Conservation (phyloP, 2,797 vertebrate genomes). For the Heliangelus exortis region DNA sequence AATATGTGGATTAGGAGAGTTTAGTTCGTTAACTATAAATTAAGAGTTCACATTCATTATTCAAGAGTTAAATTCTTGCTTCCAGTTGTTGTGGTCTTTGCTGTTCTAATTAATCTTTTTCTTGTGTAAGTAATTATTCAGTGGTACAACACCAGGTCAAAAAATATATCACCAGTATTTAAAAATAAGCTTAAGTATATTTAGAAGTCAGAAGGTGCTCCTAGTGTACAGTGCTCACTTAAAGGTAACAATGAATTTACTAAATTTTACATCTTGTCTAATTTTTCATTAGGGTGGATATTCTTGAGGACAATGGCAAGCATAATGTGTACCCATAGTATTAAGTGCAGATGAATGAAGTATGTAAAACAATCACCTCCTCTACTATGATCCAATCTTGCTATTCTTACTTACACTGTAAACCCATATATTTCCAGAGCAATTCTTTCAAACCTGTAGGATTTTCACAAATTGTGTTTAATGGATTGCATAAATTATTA, state of each 20-base stretch:
- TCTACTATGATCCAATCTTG: not conserved
- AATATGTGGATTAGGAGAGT: conserved; percentile 41
- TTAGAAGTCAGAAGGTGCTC: not conserved
- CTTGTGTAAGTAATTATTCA: not conserved
- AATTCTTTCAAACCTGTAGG: not conserved
- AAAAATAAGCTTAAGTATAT: not conserved
- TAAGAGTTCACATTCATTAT: conserved; percentile 49
- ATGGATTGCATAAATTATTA: not conserved
- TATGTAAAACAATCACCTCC: not conserved
- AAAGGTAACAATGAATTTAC: not conserved
- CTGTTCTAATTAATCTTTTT: conserved; percentile 35
- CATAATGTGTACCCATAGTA: not conserved
- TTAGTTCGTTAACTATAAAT: conserved; percentile 57
- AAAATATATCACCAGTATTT: not conserved
- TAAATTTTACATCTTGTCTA: not conserved
- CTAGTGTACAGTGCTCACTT: not conserved
- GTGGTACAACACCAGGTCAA: not conserved
- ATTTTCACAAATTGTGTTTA: not conserved
- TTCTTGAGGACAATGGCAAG: not conserved
- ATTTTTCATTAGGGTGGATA: not conserved
- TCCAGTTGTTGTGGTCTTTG: not conserved
- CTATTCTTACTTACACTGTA: not conserved
- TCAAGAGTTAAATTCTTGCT: conserved; percentile 28
- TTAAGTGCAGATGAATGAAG: not conserved
- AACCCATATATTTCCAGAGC: not conserved